Evolutionary conservation across 2,113 vertebrate species (phyloP), one percentile per base, ranked within the genome.

Genomic region (Coturnix japonica): DNA sequence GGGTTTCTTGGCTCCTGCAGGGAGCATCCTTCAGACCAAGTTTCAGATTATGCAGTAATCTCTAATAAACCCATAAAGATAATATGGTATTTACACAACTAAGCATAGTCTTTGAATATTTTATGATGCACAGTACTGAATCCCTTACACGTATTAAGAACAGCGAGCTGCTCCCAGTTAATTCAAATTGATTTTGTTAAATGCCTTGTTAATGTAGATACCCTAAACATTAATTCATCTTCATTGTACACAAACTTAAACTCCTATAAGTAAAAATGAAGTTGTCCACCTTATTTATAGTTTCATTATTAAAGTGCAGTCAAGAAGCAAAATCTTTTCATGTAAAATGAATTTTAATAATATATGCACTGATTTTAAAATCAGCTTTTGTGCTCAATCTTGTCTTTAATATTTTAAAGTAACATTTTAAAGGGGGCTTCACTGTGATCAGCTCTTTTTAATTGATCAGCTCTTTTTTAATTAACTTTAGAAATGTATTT

Each of bases 371-470:
- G 67, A 86, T 97, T 97, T 95, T 90, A 76, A 85, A 97, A 94
- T 61, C 94, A 51, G 96, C 79, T 89, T 96, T 94, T 91, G 94
- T 94, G 89, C 53, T 96, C 95, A 93, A 89, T 94, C 87, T 97
- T 90, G 72, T 93, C 81, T 95, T 96, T 95, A 96, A 87, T 95
- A 94, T 92, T 94, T 88, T 96, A 85, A 94, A 95, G 94, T 93
- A 97, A 96, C 83, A 93, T 94, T 93, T 97, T 96, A 93, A 87
- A 93, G 86, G 44, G 91, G 59, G 65, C 63, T 95, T 86, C 72
- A 92, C 86, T 96, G 96, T 95, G 81, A 97, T 90, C 92, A 96
- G 79, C 93, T 95, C 94, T 95, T 96, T 93, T 87, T 87, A 96
- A 95, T 93, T 95, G 81, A 97, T 89, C 92, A 96, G 76, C 92